Percentiles rank a stretch among this genome's conserved stretches.
Conservation (phyloP, 2,797 vertebrate genomes). For the Synanceia verrucosa region DNA sequence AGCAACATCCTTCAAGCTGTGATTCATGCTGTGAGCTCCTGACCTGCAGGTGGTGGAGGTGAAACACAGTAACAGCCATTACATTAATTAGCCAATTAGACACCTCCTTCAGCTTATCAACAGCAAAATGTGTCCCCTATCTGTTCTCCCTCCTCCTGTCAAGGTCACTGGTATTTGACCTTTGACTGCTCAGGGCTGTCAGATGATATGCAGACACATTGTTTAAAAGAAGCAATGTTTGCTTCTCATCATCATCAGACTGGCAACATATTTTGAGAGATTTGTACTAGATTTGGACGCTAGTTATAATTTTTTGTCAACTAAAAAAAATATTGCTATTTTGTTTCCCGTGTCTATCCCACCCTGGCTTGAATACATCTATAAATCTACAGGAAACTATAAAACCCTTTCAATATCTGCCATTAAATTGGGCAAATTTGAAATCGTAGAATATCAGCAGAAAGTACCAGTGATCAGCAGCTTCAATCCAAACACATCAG, state of each 20-base stretch:
- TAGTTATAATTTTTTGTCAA: too few relatives aligned
- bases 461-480: conserved; percentile 1
- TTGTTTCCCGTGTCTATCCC: too few relatives aligned
- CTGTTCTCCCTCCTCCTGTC: background rate
- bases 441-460: conserved; percentile 2
- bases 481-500: conserved; percentile 6
- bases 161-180: background rate
- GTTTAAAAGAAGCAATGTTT: background rate
- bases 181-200: conserved; percentile 17
- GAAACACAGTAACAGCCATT: background rate
- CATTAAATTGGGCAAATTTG: background rate
- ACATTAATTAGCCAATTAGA: conserved; percentile 54
- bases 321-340: too few relatives aligned
- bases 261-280: background rate
- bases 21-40: conserved; percentile 9
- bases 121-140: background rate
- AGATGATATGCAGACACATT: background rate
- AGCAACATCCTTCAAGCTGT: conserved; percentile 13
- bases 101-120: background rate
- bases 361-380: background rate
- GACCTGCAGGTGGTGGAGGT: background rate
- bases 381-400: background rate
- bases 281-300: too few relatives aligned
- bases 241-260: background rate
- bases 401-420: background rate